phyloP scores from a whole-genome alignment of 2,797 vertebrate species.

The Esox masquinongy region DNA sequence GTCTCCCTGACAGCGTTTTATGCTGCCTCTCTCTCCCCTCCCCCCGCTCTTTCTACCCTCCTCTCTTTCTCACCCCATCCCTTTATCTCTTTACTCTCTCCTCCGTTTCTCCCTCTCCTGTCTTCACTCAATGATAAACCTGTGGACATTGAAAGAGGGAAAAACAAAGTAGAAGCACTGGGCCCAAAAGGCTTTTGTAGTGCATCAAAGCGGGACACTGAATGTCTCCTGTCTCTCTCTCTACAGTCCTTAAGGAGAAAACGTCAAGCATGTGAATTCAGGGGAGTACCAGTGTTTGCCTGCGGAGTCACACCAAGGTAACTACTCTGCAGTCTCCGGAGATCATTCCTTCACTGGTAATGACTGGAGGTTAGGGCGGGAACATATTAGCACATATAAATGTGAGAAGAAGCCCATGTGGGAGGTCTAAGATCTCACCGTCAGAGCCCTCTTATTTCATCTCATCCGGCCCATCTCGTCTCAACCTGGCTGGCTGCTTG shows the following conservation, averaged over 20 bases:
- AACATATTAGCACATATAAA: constrained; percentile 10
- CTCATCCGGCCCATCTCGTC: constrained; percentile 6
- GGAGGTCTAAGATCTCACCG: constrained; percentile 18
- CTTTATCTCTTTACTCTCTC: constrained; percentile 10
- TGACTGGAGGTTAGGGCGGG: neutral
- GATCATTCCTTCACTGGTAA: neutral
- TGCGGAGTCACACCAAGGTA: constrained; percentile 8
- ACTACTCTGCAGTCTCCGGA: neutral
- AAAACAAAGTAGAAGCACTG: neutral
- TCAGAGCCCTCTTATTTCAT: constrained; percentile 21
- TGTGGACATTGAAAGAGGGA: neutral
- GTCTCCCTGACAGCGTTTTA: constrained; percentile 63
- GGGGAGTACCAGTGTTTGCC: constrained; percentile 9
- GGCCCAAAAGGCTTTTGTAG: constrained; percentile 32
- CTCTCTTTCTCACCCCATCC: neutral
- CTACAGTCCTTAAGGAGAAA: neutral
- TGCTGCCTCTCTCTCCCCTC: constrained; percentile 32
- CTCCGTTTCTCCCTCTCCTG: constrained; percentile 32
- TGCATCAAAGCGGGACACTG: constrained; percentile 1
- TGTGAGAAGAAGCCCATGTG: constrained; percentile 5
- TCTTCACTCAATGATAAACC: constrained; percentile 16
- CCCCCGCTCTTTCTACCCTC: constrained; percentile 16
- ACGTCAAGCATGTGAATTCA: neutral
- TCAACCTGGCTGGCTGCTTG: constrained; percentile 14
- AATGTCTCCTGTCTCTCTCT: neutral